These are phyloP conservation scores for Hippoglossus stenolepis DNA, from an alignment of 2,113 vertebrate genomes.

Conservation along the genomic window DNA sequence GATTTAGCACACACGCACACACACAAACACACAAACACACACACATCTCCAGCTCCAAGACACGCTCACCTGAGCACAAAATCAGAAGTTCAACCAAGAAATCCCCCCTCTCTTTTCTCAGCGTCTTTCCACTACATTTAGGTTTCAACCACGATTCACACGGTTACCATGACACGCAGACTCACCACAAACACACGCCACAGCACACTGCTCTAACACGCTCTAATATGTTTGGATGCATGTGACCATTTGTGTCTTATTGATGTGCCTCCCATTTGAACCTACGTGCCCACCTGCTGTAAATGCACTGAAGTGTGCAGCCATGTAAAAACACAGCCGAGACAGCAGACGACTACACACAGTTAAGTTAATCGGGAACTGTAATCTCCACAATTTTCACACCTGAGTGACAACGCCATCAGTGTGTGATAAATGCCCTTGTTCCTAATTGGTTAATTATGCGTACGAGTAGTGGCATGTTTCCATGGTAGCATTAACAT, in stretches of 20 bases:
- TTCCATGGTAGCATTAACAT: neutral
- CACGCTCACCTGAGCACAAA: conserved; percentile 78
- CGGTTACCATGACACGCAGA: conserved; percentile 59
- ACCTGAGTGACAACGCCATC: neutral
- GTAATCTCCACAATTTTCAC: neutral
- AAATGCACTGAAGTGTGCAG: neutral
- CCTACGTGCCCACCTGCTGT: conserved; percentile 3
- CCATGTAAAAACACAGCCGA: neutral
- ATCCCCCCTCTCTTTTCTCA: conserved; percentile 62
- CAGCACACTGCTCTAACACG: conserved; percentile 35
- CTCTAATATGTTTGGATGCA: conserved; percentile 48
- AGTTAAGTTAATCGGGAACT: neutral
- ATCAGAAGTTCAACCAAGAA: conserved; percentile 79
- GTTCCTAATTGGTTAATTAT: conserved; percentile 16
- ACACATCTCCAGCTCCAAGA: conserved; percentile 48
- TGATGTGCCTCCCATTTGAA: conserved; percentile 28
- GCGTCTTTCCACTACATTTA: conserved; percentile 67
- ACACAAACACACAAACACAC: conserved; percentile 7
- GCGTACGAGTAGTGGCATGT: neutral
- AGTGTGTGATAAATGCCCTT: conserved; percentile 13
- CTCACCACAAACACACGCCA: conserved; percentile 23
- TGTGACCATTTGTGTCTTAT: conserved; percentile 37
- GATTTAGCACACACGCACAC: conserved; percentile 28
- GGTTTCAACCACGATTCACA: conserved; percentile 39
- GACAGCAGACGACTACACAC: neutral